Conservation (phyloP, 2,888 invertebrate genomes). For the Diabrotica balteata region DNA sequence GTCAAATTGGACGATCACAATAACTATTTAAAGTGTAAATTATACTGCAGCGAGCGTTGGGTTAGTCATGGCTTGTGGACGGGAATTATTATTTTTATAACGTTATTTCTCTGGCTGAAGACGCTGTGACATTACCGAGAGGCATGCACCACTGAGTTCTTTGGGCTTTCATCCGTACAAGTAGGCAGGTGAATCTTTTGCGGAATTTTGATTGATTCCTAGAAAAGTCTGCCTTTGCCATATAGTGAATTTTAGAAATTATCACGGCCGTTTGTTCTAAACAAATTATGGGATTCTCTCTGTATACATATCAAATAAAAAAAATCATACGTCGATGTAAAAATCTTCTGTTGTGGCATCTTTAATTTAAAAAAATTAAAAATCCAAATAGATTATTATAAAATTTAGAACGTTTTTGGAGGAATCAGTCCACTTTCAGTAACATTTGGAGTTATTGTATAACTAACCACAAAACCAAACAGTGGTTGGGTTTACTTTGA, state of each 20-base stretch:
- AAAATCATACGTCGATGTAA: too few relatives aligned
- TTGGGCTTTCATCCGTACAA: slow-evolving; percentile 9
- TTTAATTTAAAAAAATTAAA: too few relatives aligned
- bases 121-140: slow-evolving; percentile 24
- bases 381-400: too few relatives aligned
- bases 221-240: neutral
- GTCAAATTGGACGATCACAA: slow-evolving; percentile 20
- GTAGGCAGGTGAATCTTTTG: slow-evolving; percentile 3
- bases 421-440: too few relatives aligned
- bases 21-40: slow-evolving; percentile 32
- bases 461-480: too few relatives aligned
- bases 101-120: slow-evolving; percentile 20
- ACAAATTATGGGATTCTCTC: too few relatives aligned
- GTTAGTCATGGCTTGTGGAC: slow-evolving; percentile 20
- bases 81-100: slow-evolving; percentile 32
- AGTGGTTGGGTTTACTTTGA: too few relatives aligned
- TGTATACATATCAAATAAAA: too few relatives aligned
- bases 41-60: slow-evolving; percentile 15
- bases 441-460: too few relatives aligned
- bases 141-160: slow-evolving; percentile 3
- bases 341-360: too few relatives aligned
- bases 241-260: neutral
- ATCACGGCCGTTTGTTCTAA: too few relatives aligned
- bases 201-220: slow-evolving; percentile 3
- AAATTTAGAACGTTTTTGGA: too few relatives aligned